Conservation (phyloP, 2,113 vertebrate genomes). For the Tauraco erythrolophus region DNA sequence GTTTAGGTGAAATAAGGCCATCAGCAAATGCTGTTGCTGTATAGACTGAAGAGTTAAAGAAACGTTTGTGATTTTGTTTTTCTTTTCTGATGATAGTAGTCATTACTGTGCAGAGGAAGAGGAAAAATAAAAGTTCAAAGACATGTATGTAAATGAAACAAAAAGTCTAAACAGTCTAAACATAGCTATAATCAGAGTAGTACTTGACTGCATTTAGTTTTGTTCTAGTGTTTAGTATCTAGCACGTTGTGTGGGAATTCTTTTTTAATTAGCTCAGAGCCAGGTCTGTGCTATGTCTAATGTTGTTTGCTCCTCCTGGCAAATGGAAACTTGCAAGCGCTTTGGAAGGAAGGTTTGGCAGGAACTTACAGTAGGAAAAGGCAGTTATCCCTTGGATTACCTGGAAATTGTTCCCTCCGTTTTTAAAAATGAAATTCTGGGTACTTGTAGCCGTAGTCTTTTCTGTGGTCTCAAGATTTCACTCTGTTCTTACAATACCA, state of each 20-base stretch:
- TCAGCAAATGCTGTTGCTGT: neutral
- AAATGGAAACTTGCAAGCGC: neutral
- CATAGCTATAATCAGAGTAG: neutral
- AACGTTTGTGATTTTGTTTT: neutral
- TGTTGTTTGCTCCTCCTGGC: neutral
- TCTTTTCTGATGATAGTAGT: neutral
- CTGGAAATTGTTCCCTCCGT: neutral
- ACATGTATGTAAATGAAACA: neutral
- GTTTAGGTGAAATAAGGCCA: neutral
- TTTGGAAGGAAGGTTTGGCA: neutral
- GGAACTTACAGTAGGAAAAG: neutral
- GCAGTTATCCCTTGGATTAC: neutral
- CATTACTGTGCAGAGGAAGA: neutral
- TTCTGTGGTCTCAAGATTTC: neutral
- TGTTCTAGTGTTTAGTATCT: neutral
- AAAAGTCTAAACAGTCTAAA: neutral
- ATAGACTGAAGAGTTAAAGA: neutral
- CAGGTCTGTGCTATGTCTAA: neutral
- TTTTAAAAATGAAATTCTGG: neutral
- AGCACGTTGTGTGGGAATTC: neutral
- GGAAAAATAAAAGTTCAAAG: neutral
- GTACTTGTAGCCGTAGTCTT: neutral
- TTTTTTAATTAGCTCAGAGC: conserved; percentile 31
- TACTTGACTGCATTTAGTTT: neutral
- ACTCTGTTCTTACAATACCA: fast-evolving